Conservation (phyloP, 1,140 invertebrate genomes). For the Acromyrmex echinatior region DNA sequence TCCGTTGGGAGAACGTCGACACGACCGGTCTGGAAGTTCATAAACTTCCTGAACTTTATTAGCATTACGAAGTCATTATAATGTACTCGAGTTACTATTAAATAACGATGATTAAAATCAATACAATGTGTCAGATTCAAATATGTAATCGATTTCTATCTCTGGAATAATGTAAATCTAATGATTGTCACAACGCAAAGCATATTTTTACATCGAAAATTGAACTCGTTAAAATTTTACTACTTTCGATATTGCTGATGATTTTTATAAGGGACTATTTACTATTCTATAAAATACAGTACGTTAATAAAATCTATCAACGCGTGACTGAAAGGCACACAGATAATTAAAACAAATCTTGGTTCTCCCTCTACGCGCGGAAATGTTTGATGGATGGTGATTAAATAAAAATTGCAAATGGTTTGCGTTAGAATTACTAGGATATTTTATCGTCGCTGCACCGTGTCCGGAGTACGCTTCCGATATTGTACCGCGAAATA, state of each 20-base stretch:
- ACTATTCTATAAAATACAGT: neutral
- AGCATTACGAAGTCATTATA: constrained; percentile 44
- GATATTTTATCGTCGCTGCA: constrained; percentile 21
- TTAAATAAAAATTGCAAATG: constrained; percentile 13
- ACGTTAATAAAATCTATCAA: constrained; percentile 4
- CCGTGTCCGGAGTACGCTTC: constrained; percentile 4
- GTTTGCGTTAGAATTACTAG: constrained; percentile 28
- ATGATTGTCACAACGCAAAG: neutral
- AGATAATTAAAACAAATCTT: constrained; percentile 11
- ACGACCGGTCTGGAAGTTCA: constrained; percentile 66
- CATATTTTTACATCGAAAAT: constrained; percentile 24
- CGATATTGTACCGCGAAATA: constrained; percentile 51
- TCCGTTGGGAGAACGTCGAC: constrained; percentile 74
- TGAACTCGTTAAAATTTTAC: neutral
- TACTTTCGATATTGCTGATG: neutral
- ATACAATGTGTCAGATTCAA: constrained; percentile 5
- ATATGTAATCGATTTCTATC: neutral
- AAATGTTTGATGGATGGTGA: constrained; percentile 7
- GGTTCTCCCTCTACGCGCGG: neutral
- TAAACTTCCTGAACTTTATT: constrained; percentile 58
- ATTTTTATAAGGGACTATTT: neutral
- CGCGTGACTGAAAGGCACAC: neutral
- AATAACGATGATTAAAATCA: constrained; percentile 19
- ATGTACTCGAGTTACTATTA: neutral
- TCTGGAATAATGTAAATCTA: neutral